Conservation (phyloP, 2,888 invertebrate genomes). For the Plusia festucae region DNA sequence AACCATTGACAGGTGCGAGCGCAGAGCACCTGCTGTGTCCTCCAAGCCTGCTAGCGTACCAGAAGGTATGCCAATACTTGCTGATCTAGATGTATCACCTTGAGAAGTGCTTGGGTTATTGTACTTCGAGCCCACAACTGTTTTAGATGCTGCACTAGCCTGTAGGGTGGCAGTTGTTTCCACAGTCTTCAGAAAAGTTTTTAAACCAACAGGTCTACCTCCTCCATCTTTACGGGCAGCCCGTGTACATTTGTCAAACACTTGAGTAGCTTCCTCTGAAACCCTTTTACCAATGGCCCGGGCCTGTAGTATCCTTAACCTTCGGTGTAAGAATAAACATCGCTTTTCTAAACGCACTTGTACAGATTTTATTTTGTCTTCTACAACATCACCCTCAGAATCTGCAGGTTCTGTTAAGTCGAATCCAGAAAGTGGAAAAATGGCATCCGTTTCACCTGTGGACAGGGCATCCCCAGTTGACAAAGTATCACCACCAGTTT, state of each 20-base stretch:
- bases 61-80: conserved; percentile 88
- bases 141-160: conserved; percentile 80
- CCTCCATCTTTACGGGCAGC: conserved; percentile 91
- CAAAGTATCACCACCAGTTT: conserved; percentile 81
- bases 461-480: conserved; percentile 75
- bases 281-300: conserved; percentile 93
- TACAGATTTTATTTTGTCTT: conserved; percentile 85
- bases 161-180: conserved; percentile 83
- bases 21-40: conserved; percentile 92
- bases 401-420: conserved; percentile 87
- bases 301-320: conserved; percentile 93
- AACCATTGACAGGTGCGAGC: conserved; percentile 92
- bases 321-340: conserved; percentile 92
- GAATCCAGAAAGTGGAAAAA: conserved; percentile 82
- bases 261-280: conserved; percentile 92
- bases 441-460: conserved; percentile 85
- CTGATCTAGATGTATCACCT: conserved; percentile 93
- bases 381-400: conserved; percentile 85
- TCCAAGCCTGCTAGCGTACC: conserved; percentile 92
- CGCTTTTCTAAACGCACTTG: conserved; percentile 92
- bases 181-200: conserved; percentile 82
- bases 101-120: conserved; percentile 91
- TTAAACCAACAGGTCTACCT: conserved; percentile 81
- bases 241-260: conserved; percentile 92
- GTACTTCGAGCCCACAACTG: conserved; percentile 79